Conservation (phyloP, 2,888 invertebrate species). For the Aporophyla lueneburgensis region DNA sequence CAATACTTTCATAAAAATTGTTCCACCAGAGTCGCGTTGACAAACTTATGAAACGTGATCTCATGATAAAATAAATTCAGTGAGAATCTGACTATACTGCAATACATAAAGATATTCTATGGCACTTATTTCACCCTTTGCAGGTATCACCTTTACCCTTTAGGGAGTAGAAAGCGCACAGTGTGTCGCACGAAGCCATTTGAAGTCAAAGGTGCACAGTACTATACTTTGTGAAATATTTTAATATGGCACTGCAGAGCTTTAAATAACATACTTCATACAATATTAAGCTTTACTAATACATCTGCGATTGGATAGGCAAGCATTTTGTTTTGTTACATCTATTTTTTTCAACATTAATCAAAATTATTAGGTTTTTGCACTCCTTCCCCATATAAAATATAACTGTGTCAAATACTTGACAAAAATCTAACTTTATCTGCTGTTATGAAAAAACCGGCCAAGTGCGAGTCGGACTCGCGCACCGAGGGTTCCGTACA, state of each 20-base stretch:
- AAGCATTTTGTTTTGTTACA: background rate
- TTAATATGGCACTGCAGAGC: constrained; percentile 8
- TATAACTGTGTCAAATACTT: too few species aligned
- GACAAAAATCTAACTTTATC: too few species aligned
- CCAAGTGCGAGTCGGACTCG: too few species aligned
- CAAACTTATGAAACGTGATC: background rate
- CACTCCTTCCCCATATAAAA: too few species aligned
- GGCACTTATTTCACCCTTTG: constrained; percentile 38
- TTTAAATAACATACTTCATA: background rate
- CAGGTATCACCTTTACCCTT: constrained; percentile 15
- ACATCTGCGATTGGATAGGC: background rate
- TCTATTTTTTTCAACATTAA: too few species aligned
- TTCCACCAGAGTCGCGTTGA: too few species aligned
- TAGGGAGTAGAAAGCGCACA: constrained; percentile 34
- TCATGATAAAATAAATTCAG: constrained; percentile 24
- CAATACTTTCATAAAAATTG: too few species aligned
- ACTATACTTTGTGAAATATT: background rate
- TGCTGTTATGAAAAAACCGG: too few species aligned
- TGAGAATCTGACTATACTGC: background rate
- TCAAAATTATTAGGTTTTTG: too few species aligned
- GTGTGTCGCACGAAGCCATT: constrained; percentile 21
- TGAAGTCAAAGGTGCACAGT: constrained; percentile 40
- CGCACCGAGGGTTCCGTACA: too few species aligned
- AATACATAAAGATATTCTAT: constrained; percentile 5
- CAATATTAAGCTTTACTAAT: background rate